Base-by-base conservation (phyloP, 2,888 invertebrate genomes). In the Drosophila subsilvestris region DNA sequence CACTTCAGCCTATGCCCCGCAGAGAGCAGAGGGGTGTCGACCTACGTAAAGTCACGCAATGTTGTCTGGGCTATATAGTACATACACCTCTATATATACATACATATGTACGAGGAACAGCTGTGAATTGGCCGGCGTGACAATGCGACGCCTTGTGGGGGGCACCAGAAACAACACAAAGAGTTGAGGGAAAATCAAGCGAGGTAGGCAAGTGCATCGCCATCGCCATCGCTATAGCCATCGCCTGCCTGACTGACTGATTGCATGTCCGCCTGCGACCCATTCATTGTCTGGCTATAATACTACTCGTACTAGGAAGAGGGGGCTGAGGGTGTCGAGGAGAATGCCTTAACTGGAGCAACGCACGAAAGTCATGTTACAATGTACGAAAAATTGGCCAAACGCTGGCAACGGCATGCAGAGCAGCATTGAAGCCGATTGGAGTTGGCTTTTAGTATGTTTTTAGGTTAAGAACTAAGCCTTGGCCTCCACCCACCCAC, bases 391-490 rank as follows among this genome's bases (percentile, higher is more conserved):
- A 70, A 78, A 80, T 82, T 79, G 70, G 79, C 79, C 76, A 80
- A 67, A 67, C 53, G 70, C 70, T 74, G 50, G 29, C 45, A 27
- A 56, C 14, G 14, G 37, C 37, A 8, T 6, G 25, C 17, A 18
- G 14, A 17, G 9, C 9, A 45, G 17, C 17, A 47, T 9, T 6
- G 20, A 6, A 47, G 47, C 18, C n/a, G n/a, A n/a, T 69, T 27
- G 51, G 61, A 66, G 56, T 47, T 25, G 45, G 45, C 54, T 61
- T 44, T 85, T 55, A 77, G 83, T 88, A 86, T 83, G 83, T 83
- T 83, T 83, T 78, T 83, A 86, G 83, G 83, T 83, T 86, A 83
- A 86, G 88, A 88, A 72, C 88, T 88, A 61, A 88, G 88, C 86
- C 83, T 88, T 88, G 83, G 82, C 86, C 56, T 49, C 29, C 48